A percentile compares a stretch with the other conserved stretches of the same genome.
phyloP scores from a whole-genome alignment of 2,888 invertebrate genomes.

The Acronicta aceris region DNA sequence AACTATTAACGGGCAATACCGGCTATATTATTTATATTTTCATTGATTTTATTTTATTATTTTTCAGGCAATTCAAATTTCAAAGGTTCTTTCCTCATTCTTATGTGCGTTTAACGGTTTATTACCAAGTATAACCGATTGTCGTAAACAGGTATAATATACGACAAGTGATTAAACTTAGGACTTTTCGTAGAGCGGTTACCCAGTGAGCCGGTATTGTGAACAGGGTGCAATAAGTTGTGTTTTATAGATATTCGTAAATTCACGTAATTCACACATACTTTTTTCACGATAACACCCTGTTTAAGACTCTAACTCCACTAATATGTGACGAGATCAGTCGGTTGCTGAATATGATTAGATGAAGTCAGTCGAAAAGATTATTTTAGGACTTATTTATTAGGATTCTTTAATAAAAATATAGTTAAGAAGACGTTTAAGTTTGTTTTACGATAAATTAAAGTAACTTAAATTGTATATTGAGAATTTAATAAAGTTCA shows the following conservation, averaged over 20 bases:
- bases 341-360: slow-evolving; percentile 57
- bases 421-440: background rate
- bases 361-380: slow-evolving; percentile 66
- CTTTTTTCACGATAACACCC: slow-evolving; percentile 40
- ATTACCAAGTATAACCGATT: slow-evolving; percentile 4
- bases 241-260: slow-evolving; percentile 35
- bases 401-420: slow-evolving; percentile 20
- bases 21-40: slow-evolving; percentile 13
- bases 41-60: no score
- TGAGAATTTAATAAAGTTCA: no score
- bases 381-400: slow-evolving; percentile 56
- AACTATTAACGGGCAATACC: slow-evolving; percentile 27
- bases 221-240: slow-evolving; percentile 44
- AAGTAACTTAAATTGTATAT: no score
- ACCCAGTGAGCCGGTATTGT: slow-evolving; percentile 32
- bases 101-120: background rate
- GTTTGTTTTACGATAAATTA: background rate
- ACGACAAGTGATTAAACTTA: slow-evolving; percentile 10
- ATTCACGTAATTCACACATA: slow-evolving; percentile 34
- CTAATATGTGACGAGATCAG: slow-evolving; percentile 60
- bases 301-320: slow-evolving; percentile 53
- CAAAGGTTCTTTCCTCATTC: no score
- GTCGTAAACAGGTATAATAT: slow-evolving; percentile 1
- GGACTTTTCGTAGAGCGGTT: background rate
- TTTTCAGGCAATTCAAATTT: no score